Evolutionary conservation across 2,113 vertebrate genomes (phyloP), one percentile per base, ranked within the genome.

Genomic region (Calypte anna): DNA sequence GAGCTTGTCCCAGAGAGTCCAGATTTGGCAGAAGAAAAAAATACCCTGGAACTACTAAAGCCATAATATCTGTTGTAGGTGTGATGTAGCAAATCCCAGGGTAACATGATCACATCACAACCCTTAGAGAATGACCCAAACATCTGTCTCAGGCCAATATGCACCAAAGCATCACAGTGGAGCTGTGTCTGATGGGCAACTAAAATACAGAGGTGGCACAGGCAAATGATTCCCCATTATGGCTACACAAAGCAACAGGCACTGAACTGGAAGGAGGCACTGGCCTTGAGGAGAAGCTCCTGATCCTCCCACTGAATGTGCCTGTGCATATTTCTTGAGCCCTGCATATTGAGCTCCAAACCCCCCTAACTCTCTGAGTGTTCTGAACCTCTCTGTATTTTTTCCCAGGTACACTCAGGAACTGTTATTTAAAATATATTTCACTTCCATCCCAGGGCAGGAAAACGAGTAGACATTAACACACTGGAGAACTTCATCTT

Each of bases 261-360:
- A 16, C 44, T 33, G 33, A 36, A 8, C 54, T n/a, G 30, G 53
- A 69, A 51, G 63, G 27, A 58, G 62, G 10, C 28, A 20, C 25
- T 48, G 36, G 27, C 82, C 68, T 61, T 63, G 33, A 43, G 31
- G 36, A 63, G 68, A 48, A 68, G 23, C 0, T 1, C 18, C 33
- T 44, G 38, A 24, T 63, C 24, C 64, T n/a, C n/a, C 31, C 4
- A 0, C 21, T 31, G 4, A 51, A 38, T 0, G 0, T 15, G 13
- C 36, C 54, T 7, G 0, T 11, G 28, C 31, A 44, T 3, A 61
- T 27, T 24, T 18, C 44, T 30, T 24, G 25, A 54, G 48, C 17
- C 27, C 33, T 14, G 21, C 17, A 44, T 48, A 57, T 51, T 62
- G 24, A 40, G 28, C 24, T 79, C 57, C 66, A 33, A 18, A 7